Base-by-base conservation (phyloP, 2,113 vertebrate genomes). In the Apus apus region DNA sequence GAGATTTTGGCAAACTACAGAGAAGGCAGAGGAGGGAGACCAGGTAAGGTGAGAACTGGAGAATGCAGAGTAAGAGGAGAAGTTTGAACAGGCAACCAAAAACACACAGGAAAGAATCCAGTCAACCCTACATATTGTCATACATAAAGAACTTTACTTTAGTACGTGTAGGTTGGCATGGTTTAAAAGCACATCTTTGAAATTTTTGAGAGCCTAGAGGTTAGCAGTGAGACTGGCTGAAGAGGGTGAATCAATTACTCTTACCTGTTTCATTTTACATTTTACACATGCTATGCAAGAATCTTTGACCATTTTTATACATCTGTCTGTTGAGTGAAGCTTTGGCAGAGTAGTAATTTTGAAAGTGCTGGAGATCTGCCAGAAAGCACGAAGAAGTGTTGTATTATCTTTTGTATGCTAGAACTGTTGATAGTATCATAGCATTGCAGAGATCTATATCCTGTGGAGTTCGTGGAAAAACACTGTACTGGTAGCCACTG, bases 211-310 rank as follows among this genome's bases (percentile, higher is more conserved):
- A 92, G 29, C 76, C 57, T 78, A 25, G 45, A 82, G 18, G 36
- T 85, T 88, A 90, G 81, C 51, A 58, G 67, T 32, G 86, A 61
- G 62, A 58, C 57, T 64, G 46, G 12, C 58, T 79, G 62, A 72
- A 87, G 84, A 72, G n/a, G 26, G 26, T 53, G 56, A 84, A 89
- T 78, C 85, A 53, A 15, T 82, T 83, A 34, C 26, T 80, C 58
- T 91, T 94, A 84, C 70, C 57, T 87, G 50, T 72, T 93, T 65
- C 45, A 43, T 95, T 95, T 95, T 70, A 81, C 38, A 25, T 85
- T 94, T 91, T 85, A 51, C 40, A 65, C 27, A 18, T 26, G 46
- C 53, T 84, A 32, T 46, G 54, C 56, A 90, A 68, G 70, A 93
- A 34, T 72, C 73, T 89, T 64, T 79, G 61, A 25, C 67, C 70